Evolutionary conservation across 2,113 vertebrate genomes (phyloP), one percentile per base, ranked within the genome.

Genomic region (Ciconia maguari): DNA sequence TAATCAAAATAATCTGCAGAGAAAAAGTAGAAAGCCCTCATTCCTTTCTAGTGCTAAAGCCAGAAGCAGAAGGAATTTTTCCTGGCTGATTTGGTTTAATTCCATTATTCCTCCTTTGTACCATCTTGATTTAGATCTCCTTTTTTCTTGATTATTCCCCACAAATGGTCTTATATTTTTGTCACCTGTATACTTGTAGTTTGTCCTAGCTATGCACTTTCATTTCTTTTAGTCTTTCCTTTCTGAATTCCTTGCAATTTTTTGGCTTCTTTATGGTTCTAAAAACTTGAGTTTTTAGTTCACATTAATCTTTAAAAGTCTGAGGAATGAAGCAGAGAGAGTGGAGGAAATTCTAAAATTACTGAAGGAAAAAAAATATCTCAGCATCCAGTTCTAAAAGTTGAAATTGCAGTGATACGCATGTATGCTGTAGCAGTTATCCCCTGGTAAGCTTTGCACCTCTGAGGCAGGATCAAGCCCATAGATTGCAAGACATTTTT

Each of bases 391-490:
- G 16, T 19, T 58, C 2, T 57, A 58, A 55, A 74, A 80, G 55
- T 30, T 64, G n/a, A 26, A 48, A 1, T 38, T 5, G 9, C 60
- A 22, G 12, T 25, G 22, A 9, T 25, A 21, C 3, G 6, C 54
- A 11, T 1, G 21, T 9, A 10, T 70, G 44, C n/a, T 44, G 25
- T 26, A 26, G 83, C 94, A 96, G 93, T 65, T 92, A 91, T 77
- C 82, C 55, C 89, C 96, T 83, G 77, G 87, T 94, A 88, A 94
- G 95, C 93, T 93, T 78, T 91, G 87, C 62, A 19, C 96, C 96
- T 87, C 85, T 93, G 90, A 97, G 97, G 97, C 97, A 97, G 97
- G 97, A 96, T 96, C 62, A 74, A 90, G 90, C 91, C 76, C 52
- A 2, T 64, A 72, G 57, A 30, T 34, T 51, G 55, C 57, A 85